A percentile compares a stretch with the other conserved stretches of the same genome.
phyloP scores from a whole-genome alignment of 2,113 vertebrate species.

The Myanophis thanlyinensis region DNA sequence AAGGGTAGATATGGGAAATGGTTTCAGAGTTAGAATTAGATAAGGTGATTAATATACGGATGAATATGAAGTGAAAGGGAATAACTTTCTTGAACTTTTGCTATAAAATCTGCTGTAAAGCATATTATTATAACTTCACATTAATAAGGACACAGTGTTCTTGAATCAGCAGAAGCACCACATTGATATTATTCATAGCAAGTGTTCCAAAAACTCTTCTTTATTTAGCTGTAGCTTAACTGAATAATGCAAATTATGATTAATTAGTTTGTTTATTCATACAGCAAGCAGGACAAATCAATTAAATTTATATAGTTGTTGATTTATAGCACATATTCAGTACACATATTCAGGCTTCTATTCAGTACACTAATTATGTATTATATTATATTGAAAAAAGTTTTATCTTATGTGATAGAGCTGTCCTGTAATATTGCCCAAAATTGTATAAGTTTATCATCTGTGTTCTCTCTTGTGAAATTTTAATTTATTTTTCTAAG shows the following conservation, averaged over 20 bases:
- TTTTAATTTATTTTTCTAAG: not conserved
- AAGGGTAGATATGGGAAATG: not conserved
- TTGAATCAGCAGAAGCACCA: not conserved
- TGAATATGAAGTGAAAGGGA: not conserved
- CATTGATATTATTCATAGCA: not conserved
- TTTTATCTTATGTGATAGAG: not conserved
- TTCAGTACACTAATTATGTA: not conserved
- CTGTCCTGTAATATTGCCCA: not conserved
- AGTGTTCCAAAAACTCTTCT: not conserved
- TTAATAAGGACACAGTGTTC: not conserved
- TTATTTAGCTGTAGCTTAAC: not conserved
- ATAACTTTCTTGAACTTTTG: slow-evolving; percentile 2
- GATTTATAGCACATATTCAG: not conserved
- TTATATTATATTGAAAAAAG: not conserved
- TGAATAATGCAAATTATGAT: not conserved
- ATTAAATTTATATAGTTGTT: not conserved
- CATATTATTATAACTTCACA: not conserved
- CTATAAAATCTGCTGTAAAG: not conserved
- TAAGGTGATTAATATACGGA: not conserved
- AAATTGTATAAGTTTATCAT: not conserved
- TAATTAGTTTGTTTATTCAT: not conserved
- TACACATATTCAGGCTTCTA: no score
- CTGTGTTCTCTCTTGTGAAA: not conserved
- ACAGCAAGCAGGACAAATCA: not conserved
- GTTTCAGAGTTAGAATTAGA: not conserved